phyloP scores from a whole-genome alignment of 2,113 vertebrate genomes.

The Sinocyclocheilus grahami region DNA sequence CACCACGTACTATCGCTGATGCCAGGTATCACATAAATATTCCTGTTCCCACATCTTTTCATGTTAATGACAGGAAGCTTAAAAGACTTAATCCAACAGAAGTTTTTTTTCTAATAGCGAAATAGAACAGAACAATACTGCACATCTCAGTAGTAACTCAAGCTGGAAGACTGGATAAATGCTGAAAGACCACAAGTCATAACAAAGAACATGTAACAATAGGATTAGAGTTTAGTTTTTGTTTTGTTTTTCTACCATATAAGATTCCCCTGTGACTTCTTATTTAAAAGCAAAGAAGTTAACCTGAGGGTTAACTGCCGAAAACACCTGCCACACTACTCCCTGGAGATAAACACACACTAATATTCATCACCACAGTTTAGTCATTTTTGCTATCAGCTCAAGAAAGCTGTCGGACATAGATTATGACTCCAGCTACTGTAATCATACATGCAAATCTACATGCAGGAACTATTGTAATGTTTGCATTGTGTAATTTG shows the following conservation, averaged over 20 bases:
- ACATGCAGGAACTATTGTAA: background rate
- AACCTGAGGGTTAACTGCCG: background rate
- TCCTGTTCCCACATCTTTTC: background rate
- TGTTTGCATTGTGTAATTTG: background rate
- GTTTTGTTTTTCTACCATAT: background rate
- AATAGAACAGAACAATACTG: background rate
- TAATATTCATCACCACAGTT: conserved; percentile 34
- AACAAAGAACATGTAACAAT: background rate
- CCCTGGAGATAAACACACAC: background rate
- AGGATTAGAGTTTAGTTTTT: background rate
- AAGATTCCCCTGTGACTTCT: conserved; percentile 1
- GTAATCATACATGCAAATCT: background rate
- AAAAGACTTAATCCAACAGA: background rate
- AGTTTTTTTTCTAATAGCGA: background rate
- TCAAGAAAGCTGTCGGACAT: background rate
- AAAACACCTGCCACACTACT: conserved; percentile 14
- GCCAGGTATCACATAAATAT: background rate
- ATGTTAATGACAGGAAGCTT: background rate
- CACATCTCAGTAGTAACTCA: background rate
- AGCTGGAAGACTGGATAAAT: background rate
- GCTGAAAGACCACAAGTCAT: background rate
- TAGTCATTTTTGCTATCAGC: conserved; percentile 21
- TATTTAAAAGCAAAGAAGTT: background rate
- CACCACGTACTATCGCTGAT: background rate
- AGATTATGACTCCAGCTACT: background rate